A percentile compares a stretch with the other conserved stretches of the same genome.
These are phyloP conservation scores for Carabus problematicus DNA, from an alignment of 2,888 invertebrate genomes.

Conservation along the genomic window DNA sequence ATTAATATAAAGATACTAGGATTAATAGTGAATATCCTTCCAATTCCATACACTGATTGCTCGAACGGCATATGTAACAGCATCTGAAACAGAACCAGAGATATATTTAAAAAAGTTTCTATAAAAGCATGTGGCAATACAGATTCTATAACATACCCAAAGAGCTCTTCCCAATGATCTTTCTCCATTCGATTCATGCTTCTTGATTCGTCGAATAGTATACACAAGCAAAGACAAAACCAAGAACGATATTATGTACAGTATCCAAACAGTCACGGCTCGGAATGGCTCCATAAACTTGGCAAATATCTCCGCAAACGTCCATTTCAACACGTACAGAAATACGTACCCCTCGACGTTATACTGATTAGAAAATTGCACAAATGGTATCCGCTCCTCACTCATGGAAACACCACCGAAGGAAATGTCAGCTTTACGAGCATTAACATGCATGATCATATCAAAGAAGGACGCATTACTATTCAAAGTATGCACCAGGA, in stretches of 20 bases:
- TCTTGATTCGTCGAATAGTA: neutral
- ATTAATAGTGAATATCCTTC: neutral
- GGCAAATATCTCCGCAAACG: slow-evolving; percentile 38
- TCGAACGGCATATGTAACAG: slow-evolving; percentile 31
- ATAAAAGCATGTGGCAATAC: neutral
- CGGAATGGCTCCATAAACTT: slow-evolving; percentile 44
- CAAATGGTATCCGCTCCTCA: slow-evolving; percentile 29
- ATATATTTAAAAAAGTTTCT: neutral
- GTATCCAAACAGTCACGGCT: slow-evolving; percentile 21
- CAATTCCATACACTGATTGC: slow-evolving; percentile 8
- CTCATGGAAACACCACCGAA: slow-evolving; percentile 38
- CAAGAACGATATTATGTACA: slow-evolving; percentile 19
- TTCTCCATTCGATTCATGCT: neutral
- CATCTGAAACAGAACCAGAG: slow-evolving; percentile 16
- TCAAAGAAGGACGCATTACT: slow-evolving; percentile 25
- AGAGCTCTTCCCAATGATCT: slow-evolving; percentile 7
- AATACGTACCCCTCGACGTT: slow-evolving; percentile 43
- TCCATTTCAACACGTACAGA: slow-evolving; percentile 39
- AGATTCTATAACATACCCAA: slow-evolving; percentile 28
- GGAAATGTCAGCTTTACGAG: slow-evolving; percentile 19
- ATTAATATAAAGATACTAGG: slow-evolving; percentile 11
- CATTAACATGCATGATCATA: slow-evolving; percentile 32
- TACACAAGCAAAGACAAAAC: slow-evolving; percentile 15
- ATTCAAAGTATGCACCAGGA: slow-evolving; percentile 14
- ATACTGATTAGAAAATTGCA: slow-evolving; percentile 42